Evolutionary conservation across 2,797 vertebrate species (phyloP).

Genomic region (Vipera latastei): DNA sequence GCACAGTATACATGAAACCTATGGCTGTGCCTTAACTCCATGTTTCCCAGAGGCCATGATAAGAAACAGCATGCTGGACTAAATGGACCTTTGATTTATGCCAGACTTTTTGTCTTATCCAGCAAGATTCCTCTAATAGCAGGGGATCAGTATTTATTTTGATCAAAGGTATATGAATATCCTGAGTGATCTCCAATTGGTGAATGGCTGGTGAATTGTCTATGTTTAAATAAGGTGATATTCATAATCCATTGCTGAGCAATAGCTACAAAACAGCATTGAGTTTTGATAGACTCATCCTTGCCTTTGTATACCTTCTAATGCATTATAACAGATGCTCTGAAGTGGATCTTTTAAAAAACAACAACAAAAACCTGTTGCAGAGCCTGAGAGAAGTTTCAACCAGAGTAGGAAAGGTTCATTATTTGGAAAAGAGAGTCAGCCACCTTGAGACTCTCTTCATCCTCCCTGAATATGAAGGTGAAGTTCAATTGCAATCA

Average conservation of each 20-base stretch:
- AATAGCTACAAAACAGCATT: not conserved
- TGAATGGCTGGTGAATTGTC: not conserved
- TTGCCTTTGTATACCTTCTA: not conserved
- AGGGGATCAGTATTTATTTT: not conserved
- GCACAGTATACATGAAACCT: not conserved
- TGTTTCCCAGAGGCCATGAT: not conserved
- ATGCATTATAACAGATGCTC: not conserved
- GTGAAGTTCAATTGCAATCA: not conserved
- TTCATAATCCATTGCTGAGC: not conserved
- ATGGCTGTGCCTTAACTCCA: not conserved
- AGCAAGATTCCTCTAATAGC: not conserved
- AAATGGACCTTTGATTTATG: not conserved
- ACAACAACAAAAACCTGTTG: constrained; percentile 26
- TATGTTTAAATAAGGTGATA: not conserved
- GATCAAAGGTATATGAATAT: not conserved
- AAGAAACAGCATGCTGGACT: not conserved
- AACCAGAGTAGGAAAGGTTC: constrained; percentile 55
- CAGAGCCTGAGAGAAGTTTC: constrained; percentile 37
- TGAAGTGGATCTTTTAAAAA: not conserved
- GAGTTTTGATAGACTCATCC: not conserved
- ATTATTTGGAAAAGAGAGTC: constrained; percentile 47
- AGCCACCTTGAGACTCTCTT: constrained; percentile 47
- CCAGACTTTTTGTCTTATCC: not conserved
- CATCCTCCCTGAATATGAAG: constrained; percentile 36
- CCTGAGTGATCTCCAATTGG: not conserved